A percentile compares a stretch with the other conserved stretches of the same genome.
Conservation (phyloP, 1,140 invertebrate genomes). For the Zelostemma sp. region DNA sequence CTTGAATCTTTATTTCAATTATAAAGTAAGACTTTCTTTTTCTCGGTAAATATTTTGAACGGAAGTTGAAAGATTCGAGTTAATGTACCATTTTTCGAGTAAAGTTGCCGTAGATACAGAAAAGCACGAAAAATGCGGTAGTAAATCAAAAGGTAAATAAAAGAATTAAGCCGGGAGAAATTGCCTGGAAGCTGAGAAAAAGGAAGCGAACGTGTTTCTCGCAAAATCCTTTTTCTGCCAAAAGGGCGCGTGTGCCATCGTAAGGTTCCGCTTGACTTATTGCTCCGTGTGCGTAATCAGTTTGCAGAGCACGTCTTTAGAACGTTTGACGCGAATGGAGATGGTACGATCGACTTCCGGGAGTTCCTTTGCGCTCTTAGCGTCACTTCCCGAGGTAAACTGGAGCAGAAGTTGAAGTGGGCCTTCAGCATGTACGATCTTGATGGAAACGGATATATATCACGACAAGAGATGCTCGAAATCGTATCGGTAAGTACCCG, state of each 20-base stretch:
- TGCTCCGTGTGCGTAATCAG: conserved; percentile 63
- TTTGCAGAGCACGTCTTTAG: conserved; percentile 99
- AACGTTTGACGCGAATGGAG: conserved; percentile 97
- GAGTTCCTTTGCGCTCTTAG: conserved; percentile 97
- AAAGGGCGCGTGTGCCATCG: neutral
- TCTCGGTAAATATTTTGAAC: no score
- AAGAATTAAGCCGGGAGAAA: no score
- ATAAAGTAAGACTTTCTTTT: no score
- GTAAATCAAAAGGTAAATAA: no score
- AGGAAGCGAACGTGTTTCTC: neutral
- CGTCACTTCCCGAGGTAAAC: conserved; percentile 94
- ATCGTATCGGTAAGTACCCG: conserved; percentile 88
- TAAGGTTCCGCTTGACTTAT: conserved; percentile 22
- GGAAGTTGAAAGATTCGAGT: no score
- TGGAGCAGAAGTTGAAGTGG: conserved; percentile 98
- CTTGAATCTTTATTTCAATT: no score
- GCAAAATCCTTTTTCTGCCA: neutral
- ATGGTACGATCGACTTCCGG: conserved; percentile 98
- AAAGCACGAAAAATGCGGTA: no score
- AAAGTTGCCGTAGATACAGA: no score
- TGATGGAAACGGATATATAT: conserved; percentile 95
- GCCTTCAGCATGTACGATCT: conserved; percentile 98
- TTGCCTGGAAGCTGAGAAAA: neutral
- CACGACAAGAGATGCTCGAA: conserved; percentile 95
- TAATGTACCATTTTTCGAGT: no score